A percentile compares a stretch with the other conserved stretches of the same genome.
Evolutionary conservation across 2,113 vertebrate species (phyloP).

Genomic region (Sylvia atricapilla): DNA sequence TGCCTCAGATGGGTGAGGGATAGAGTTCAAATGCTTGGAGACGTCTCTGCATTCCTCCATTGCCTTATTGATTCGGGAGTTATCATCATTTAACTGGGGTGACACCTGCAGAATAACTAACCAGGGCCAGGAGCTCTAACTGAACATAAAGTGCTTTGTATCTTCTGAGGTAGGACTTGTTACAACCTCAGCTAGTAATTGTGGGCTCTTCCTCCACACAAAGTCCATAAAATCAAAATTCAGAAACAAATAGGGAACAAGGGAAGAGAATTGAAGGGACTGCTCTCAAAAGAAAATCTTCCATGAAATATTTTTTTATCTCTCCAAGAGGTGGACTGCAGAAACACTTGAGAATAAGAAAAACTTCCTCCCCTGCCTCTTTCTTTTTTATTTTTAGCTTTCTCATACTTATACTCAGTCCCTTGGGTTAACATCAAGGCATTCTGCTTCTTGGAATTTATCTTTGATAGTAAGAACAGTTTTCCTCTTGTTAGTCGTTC

Average conservation of each 20-base stretch:
- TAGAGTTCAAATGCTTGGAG: not conserved
- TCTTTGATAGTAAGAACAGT: not conserved
- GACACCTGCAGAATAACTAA: not conserved
- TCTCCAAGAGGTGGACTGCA: not conserved
- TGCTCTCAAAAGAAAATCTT: not conserved
- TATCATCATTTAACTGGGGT: not conserved
- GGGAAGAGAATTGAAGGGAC: not conserved
- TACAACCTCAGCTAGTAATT: not conserved
- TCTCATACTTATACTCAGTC: not conserved
- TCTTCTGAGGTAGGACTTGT: not conserved
- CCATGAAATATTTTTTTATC: not conserved
- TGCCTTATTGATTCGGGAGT: not conserved
- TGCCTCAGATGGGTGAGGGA: not conserved
- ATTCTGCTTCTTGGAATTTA: slow-evolving; percentile 10
- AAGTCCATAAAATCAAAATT: not conserved
- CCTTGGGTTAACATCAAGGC: slow-evolving; percentile 26
- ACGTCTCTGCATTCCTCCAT: not conserved
- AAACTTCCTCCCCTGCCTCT: not conserved
- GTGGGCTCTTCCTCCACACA: not conserved
- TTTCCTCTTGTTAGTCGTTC: not conserved
- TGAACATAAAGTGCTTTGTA: not conserved
- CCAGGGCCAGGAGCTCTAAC: not conserved
- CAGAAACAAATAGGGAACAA: not conserved
- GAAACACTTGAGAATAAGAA: not conserved
- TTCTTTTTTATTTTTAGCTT: slow-evolving; percentile 22